Percentiles rank a stretch among this genome's conserved stretches.
Evolutionary conservation across 2,113 vertebrate species (phyloP).

Genomic region (Synodontis membranacea): DNA sequence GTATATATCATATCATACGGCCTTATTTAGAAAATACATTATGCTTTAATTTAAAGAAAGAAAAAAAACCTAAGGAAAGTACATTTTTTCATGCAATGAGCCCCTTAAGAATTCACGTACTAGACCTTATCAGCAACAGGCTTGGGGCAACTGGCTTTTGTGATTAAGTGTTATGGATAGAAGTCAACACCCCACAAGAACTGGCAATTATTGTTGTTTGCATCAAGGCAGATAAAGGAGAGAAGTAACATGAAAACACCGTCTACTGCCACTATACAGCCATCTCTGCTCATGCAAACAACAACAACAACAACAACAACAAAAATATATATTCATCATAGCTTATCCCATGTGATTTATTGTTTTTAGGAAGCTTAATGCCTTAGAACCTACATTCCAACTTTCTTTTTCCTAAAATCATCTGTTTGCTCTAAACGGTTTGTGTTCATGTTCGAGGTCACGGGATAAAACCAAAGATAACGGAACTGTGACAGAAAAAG

Average conservation of each 20-base stretch:
- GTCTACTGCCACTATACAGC: neutral
- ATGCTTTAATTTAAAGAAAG: neutral
- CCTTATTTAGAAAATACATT: neutral
- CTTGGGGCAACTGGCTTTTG: neutral
- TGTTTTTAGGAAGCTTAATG: neutral
- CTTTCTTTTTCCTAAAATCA: neutral
- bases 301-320: too few relatives aligned
- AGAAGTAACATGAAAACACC: neutral
- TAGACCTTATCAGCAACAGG: constrained; percentile 7
- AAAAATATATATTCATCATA: neutral
- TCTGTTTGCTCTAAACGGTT: constrained; percentile 15
- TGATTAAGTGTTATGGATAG: neutral
- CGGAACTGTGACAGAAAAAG: neutral
- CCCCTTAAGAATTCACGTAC: neutral
- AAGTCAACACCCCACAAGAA: neutral
- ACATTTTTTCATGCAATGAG: neutral
- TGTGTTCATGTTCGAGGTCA: neutral
- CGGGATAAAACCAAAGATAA: neutral
- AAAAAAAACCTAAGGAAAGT: neutral
- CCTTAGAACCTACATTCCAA: neutral
- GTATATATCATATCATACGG: neutral
- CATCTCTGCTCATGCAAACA: neutral
- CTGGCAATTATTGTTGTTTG: constrained; percentile 1
- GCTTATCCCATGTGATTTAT: neutral
- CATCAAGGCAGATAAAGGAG: constrained; percentile 9